phyloP scores from a whole-genome alignment of 2,113 vertebrate species.

The Pterocles orientalis region DNA sequence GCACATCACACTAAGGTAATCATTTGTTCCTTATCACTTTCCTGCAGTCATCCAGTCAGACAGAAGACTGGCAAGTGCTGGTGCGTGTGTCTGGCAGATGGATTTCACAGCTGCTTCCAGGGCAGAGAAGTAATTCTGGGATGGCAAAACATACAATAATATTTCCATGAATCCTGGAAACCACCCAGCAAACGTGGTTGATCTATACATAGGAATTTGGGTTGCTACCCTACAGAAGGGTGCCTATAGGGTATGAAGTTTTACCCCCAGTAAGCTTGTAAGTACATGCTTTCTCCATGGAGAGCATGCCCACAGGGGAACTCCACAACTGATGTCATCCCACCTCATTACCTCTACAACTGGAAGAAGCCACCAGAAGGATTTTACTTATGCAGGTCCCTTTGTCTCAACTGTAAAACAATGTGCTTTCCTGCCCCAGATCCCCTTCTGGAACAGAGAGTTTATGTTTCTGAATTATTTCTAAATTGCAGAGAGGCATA shows the following conservation, averaged over 20 bases:
- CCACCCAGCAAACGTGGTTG: not conserved
- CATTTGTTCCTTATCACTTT: not conserved
- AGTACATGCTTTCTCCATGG: not conserved
- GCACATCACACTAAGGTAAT: not conserved
- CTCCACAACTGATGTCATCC: not conserved
- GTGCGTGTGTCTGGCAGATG: rapidly evolving
- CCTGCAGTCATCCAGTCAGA: not conserved
- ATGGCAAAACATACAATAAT: not conserved
- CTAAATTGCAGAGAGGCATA: not conserved
- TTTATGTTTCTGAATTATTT: not conserved
- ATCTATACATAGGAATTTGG: not conserved
- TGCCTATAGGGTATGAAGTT: not conserved
- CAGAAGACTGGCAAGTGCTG: not conserved
- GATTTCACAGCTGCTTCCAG: not conserved
- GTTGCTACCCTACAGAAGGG: not conserved
- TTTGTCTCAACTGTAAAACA: rapidly evolving
- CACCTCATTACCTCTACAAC: not conserved
- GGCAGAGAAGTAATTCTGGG: not conserved
- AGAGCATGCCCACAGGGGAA: not conserved
- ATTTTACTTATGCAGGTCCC: not conserved
- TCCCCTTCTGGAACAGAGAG: not conserved
- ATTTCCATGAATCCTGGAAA: not conserved
- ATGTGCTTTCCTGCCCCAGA: not conserved
- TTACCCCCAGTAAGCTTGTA: not conserved
- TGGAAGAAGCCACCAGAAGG: not conserved